Conservation (phyloP, 2,888 invertebrate species). For the Anodontia alba region DNA sequence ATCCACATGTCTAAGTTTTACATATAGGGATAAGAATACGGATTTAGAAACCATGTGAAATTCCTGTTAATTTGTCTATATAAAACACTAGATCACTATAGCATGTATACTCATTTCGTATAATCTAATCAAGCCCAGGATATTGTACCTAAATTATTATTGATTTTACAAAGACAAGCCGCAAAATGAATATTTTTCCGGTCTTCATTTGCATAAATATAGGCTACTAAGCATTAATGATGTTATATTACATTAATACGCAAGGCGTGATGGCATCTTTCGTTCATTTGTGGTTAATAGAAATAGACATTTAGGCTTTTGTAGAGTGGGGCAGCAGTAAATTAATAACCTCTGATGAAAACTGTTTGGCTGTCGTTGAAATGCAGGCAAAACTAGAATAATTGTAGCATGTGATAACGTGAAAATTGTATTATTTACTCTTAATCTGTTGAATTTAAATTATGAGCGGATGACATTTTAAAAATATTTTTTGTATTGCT, state of each 20-base stretch:
- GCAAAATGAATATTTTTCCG: conserved; percentile 37
- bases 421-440: no score
- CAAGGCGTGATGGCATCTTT: conserved; percentile 31
- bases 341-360: conserved; percentile 15
- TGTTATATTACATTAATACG: conserved; percentile 43
- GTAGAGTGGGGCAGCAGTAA: neutral
- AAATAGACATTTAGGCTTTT: conserved; percentile 20
- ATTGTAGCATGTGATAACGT: no score
- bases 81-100: neutral
- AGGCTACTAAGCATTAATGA: conserved; percentile 32
- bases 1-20: no score
- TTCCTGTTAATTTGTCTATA: neutral
- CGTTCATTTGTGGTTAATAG: conserved; percentile 18
- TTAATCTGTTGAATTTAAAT: neutral
- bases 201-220: conserved; percentile 43
- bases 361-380: neutral
- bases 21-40: neutral
- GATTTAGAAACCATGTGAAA: neutral
- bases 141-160: conserved; percentile 45
- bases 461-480: no score
- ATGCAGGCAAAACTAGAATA: conserved; percentile 1
- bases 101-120: conserved; percentile 12
- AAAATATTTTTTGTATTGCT: no score
- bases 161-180: conserved; percentile 33
- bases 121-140: conserved; percentile 22